These are phyloP conservation scores for Galerucella nymphaeae DNA, from an alignment of 2,888 invertebrate genomes.

Conservation along the genomic window DNA sequence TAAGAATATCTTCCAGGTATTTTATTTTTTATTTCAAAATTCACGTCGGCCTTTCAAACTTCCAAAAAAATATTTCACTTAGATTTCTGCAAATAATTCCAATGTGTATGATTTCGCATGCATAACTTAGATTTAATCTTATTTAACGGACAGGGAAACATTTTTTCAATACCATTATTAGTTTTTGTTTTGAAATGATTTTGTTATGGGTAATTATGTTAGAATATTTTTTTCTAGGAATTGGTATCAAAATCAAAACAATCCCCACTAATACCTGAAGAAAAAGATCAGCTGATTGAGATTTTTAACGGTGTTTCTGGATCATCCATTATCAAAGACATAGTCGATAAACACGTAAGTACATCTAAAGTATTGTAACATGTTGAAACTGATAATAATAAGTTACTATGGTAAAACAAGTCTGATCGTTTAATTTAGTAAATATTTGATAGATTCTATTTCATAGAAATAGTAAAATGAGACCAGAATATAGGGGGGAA, in stretches of 20 bases:
- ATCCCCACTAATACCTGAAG: conserved; percentile 69
- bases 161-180: too few species aligned
- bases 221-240: conserved; percentile 18
- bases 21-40: conserved; percentile 44
- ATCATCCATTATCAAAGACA: conserved; percentile 75
- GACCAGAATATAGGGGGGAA: too few species aligned
- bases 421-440: too few species aligned
- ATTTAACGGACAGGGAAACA: too few species aligned
- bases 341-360: conserved; percentile 80
- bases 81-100: too few species aligned
- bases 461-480: too few species aligned
- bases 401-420: too few species aligned
- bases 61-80: neutral
- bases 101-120: too few species aligned
- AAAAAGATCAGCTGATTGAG: conserved; percentile 72
- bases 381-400: too few species aligned
- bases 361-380: neutral
- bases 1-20: conserved; percentile 61
- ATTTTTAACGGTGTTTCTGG: conserved; percentile 75
- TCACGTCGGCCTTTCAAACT: neutral
- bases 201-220: neutral
- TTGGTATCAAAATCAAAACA: conserved; percentile 43
- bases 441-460: too few species aligned
- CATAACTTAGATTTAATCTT: too few species aligned
- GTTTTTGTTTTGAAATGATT: conserved; percentile 27